phyloP scores from a whole-genome alignment of 1,140 invertebrate species.

The Metopolophium dirhodum region DNA sequence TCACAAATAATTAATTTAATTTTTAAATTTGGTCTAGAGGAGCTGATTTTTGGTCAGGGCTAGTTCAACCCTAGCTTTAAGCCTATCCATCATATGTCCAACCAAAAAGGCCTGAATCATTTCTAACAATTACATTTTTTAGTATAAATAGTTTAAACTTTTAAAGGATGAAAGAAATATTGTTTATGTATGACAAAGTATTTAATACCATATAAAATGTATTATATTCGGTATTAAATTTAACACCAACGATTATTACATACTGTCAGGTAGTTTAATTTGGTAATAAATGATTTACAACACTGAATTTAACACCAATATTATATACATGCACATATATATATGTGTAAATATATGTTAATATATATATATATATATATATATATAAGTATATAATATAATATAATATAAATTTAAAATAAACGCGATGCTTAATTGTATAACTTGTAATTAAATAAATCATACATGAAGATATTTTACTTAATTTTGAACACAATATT shows the following conservation, averaged over 20 bases:
- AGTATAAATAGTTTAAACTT: too few relatives aligned
- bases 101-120: too few relatives aligned
- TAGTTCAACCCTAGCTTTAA: too few relatives aligned
- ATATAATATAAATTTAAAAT: slow-evolving; percentile 31
- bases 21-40: too few relatives aligned
- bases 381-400: slow-evolving; percentile 9
- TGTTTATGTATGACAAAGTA: background rate
- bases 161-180: background rate
- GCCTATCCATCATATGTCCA: too few relatives aligned
- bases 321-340: background rate
- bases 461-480: background rate
- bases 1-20: too few relatives aligned
- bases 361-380: background rate
- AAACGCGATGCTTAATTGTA: background rate
- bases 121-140: too few relatives aligned
- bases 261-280: slow-evolving; percentile 41
- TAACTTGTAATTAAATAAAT: slow-evolving; percentile 8
- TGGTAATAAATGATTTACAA: slow-evolving; percentile 41
- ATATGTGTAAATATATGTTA: background rate
- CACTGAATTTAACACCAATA: slow-evolving; percentile 30
- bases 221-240: background rate
- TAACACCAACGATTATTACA: slow-evolving; percentile 24
- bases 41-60: too few relatives aligned
- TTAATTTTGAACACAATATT: slow-evolving; percentile 35
- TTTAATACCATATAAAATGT: background rate